Base-by-base conservation (phyloP, 2,797 vertebrate genomes). In the Clarias platycephalus region DNA sequence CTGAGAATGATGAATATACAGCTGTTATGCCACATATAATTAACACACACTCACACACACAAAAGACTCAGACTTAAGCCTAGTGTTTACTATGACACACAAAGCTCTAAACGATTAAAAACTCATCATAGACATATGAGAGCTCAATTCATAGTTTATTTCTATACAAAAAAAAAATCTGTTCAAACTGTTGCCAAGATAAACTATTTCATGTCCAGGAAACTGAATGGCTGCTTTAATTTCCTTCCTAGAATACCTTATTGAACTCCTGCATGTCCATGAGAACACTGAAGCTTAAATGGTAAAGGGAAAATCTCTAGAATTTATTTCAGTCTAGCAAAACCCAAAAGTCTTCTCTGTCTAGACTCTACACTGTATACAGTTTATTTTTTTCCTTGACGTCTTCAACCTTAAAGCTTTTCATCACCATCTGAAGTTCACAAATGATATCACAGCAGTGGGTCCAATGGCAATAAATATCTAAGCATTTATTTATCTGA, bases 1-100 rank as follows among this genome's bases (percentile, higher is more conserved):
- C 20, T 22, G 74, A 34, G 9, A 58, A 76, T 76, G 74, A 76
- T 76, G 28, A 76, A 76, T 76, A 76, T 58, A 58, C 20, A 76
- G 9, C 74, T 76, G 53, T 55, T 76, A 58, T 76, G 24, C 18
- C 8, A 76, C 74, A 34, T 20, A 75, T 76, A 76, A 76, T 76
- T 76, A 58, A 76, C 18, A 76, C 74, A 55, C 49, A 7, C 70
- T 16, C 44, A 55, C 44, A 74, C 49, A 55, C 40, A 34, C 66
- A 31, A 26, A 66, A 34, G 16, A 68, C 26, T 66, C 16, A 66
- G 16, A 68, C 26, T 66, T 28, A 66, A 68, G 22, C 20, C 68
- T n/a, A 44, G 2, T n/a, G 24, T 24, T 26, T 49, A 72, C 40
- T 10, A n/a, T 49, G 5, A 49, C 70, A 72, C 40, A 49, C 37